Evolutionary conservation across 2,113 vertebrate genomes (phyloP).

Genomic region (Speoplatyrhinus poulsoni): DNA sequence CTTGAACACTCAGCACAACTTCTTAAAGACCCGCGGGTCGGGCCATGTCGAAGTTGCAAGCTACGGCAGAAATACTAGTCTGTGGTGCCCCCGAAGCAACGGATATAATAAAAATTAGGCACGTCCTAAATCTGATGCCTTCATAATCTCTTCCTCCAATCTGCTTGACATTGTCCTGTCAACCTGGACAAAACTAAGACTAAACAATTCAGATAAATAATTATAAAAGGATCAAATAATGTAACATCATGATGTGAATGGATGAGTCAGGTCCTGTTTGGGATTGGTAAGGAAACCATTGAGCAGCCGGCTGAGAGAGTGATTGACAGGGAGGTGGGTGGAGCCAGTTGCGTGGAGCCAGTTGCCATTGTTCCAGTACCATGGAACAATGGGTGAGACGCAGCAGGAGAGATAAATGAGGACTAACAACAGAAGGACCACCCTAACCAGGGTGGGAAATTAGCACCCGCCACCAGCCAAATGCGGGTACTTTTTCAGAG

Average conservation of each 20-base stretch:
- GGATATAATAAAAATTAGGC: slow-evolving; percentile 3
- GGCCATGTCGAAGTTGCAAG: slow-evolving; percentile 18
- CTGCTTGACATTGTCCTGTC: slow-evolving; percentile 21
- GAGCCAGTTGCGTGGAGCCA: background rate
- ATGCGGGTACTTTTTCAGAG: too few relatives aligned
- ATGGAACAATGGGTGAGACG: slow-evolving; percentile 27
- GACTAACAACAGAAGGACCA: slow-evolving; percentile 22
- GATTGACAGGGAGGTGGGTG: background rate
- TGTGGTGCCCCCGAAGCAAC: slow-evolving; percentile 12
- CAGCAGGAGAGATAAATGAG: slow-evolving; percentile 10
- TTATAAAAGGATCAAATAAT: too few relatives aligned
- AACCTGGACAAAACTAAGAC: background rate
- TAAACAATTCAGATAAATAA: too few relatives aligned
- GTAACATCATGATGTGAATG: background rate
- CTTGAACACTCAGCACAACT: slow-evolving; percentile 26
- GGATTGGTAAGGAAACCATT: slow-evolving; percentile 7
- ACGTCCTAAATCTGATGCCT: slow-evolving; percentile 9
- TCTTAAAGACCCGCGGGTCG: slow-evolving; percentile 27
- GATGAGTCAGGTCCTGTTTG: slow-evolving; percentile 35
- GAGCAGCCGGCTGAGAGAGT: slow-evolving; percentile 26
- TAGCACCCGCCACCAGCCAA: too few relatives aligned
- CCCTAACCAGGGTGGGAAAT: background rate
- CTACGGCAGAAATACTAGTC: slow-evolving; percentile 27
- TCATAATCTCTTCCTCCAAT: slow-evolving; percentile 20
- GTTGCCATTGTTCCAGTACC: slow-evolving; percentile 6